Conservation (phyloP, 2,888 invertebrate genomes). For the Teinopalpus imperialis region DNA sequence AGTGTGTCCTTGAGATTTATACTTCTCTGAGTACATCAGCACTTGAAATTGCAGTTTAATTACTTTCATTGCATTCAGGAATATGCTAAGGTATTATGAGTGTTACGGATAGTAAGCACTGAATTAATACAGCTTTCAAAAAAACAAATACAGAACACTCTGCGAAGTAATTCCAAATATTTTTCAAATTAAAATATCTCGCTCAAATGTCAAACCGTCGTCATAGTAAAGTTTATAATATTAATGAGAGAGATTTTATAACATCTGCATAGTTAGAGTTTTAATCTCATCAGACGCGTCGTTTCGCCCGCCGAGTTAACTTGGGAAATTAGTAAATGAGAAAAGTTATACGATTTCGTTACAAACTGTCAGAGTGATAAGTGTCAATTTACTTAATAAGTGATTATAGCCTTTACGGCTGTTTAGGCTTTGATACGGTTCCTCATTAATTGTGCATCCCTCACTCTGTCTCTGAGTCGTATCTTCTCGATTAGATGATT, state of each 20-base stretch:
- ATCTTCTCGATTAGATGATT: not conserved
- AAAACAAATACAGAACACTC: no score
- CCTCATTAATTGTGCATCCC: no score
- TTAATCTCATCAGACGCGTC: constrained; percentile 27
- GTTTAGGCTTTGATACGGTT: not conserved
- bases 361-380: constrained; percentile 22
- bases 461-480: no score
- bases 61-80: no score
- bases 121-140: no score
- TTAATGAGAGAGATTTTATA: constrained; percentile 24
- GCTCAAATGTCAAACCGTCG: constrained; percentile 16
- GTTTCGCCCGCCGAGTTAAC: constrained; percentile 30
- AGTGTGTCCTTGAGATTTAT: no score
- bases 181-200: constrained; percentile 6
- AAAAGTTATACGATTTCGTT: constrained; percentile 41
- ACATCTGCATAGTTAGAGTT: constrained; percentile 28
- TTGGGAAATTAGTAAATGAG: constrained; percentile 46
- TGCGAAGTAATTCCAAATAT: not conserved
- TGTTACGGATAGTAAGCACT: no score
- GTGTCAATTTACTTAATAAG: constrained; percentile 17
- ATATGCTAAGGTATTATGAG: no score
- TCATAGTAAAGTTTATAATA: constrained; percentile 18
- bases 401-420: not conserved
- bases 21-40: no score
- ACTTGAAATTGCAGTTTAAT: no score